Base-by-base conservation (phyloP, 2,888 invertebrate species). In the Eurytoma californica region DNA sequence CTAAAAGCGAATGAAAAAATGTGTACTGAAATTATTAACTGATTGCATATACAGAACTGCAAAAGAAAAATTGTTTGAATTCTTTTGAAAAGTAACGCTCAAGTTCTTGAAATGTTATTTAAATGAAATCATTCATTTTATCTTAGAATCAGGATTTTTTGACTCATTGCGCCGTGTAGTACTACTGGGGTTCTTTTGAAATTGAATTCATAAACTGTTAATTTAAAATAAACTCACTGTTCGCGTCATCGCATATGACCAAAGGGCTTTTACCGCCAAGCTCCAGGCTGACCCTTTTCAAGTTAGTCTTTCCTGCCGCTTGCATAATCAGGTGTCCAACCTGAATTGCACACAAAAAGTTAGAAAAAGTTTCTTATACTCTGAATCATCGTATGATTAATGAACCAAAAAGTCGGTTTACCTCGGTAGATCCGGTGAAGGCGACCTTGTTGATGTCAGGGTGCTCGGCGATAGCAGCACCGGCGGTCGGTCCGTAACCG, bases 341-440 rank as follows among this genome's bases (percentile, higher is more conserved):
- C 83, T 88, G 53, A 53, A 53, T 3, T 3, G 13, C 4, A 53
- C n/a, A 53, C 3, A n/a, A 53, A 53, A 16, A n/a, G 13, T n/a
- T 1, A 13, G 7, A 39, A n/a, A 53, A 53, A 53, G n/a, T n/a
- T n/a, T 53, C 13, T 7, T 39, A 7, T 1, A 1, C 9, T 4
- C 9, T 39, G 39, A 39, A 3, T 53, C 16, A n/a, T 53, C 53
- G 14, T 14, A 16, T 4, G 2, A 1, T 12, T 14, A 53, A 53
- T 9, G 7, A 9, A 9, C 9, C 9, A 0, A 39, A 39, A 39
- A 7, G 39, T 9, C 9, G 7, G 51, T 9, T 1, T 49, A 93
- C 93, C 84, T 93, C 93, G 47, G 95, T 94, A 0, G 95, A 95
- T 39, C 96, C 96, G 55, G 96, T 96, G 86, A 96, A 96, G 0